Evolutionary conservation across 2,888 invertebrate species (phyloP).

Genomic region (Theretra japonica): DNA sequence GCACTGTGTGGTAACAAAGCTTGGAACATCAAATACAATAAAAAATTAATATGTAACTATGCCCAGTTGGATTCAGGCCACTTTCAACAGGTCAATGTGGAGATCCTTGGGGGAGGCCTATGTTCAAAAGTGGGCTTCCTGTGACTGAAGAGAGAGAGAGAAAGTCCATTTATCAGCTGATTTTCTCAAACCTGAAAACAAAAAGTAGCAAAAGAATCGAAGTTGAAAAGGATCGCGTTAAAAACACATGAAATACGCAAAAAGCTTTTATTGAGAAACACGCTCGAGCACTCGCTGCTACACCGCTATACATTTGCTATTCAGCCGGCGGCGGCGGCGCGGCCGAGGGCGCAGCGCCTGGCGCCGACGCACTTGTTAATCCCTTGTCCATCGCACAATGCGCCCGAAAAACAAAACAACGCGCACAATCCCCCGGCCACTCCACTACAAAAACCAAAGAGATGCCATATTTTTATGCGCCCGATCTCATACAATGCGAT

Average conservation of each 20-base stretch:
- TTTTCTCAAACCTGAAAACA: no score
- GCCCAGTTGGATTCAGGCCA: no score
- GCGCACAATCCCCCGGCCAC: conserved; percentile 42
- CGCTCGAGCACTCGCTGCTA: background rate
- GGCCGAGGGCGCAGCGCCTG: conserved; percentile 57
- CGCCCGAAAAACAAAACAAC: conserved; percentile 65
- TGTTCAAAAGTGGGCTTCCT: no score
- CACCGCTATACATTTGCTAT: conserved; percentile 56
- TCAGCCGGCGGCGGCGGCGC: conserved; percentile 53
- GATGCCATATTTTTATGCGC: conserved; percentile 59
- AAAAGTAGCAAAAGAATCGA: background rate
- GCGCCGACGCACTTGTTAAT: conserved; percentile 80
- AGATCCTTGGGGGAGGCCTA: no score
- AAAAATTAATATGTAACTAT: no score
- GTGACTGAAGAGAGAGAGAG: no score
- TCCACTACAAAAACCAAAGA: conserved; percentile 50
- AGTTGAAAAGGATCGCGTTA: background rate
- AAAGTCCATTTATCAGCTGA: no score
- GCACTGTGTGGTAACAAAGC: no score
- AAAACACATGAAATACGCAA: conserved; percentile 1
- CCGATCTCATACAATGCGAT: conserved; percentile 60
- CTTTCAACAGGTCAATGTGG: no score
- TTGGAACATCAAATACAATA: no score
- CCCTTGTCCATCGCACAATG: conserved; percentile 74
- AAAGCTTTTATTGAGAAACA: conserved; percentile 3